Percentiles rank a stretch among this genome's conserved stretches.
These are phyloP conservation scores for Lasioglossum albipes DNA, from an alignment of 1,140 invertebrate species.

Conservation along the genomic window DNA sequence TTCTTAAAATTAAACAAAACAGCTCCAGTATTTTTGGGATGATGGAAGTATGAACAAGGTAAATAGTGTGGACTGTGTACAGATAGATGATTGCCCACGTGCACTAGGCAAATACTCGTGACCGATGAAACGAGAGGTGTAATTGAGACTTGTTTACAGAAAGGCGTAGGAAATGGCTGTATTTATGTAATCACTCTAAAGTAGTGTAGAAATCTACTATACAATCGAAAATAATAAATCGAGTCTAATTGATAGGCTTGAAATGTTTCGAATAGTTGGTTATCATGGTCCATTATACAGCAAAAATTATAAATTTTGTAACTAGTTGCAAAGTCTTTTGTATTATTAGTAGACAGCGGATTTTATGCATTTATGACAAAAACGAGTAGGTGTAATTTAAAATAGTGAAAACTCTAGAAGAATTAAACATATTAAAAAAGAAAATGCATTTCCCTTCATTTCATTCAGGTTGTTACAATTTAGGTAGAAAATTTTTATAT, in stretches of 20 bases:
- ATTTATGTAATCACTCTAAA: not conserved
- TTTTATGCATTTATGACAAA: no score
- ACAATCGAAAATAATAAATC: not conserved
- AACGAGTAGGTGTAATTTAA: no score
- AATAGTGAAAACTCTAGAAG: no score
- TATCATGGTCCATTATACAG: not conserved
- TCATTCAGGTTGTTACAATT: no score
- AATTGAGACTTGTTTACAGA: not conserved
- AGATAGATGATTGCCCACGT: not conserved
- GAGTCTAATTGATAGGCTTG: not conserved
- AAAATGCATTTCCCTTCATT: no score
- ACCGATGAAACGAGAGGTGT: not conserved
- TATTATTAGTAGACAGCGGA: no score
- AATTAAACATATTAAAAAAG: no score
- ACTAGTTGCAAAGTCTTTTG: no score
- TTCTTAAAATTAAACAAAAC: no score
- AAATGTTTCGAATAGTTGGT: not conserved
- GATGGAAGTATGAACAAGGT: not conserved
- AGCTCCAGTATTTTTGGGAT: no score
- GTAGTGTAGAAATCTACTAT: not conserved
- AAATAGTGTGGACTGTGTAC: not conserved
- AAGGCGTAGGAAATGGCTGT: not conserved
- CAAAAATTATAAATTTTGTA: not conserved
- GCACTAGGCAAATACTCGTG: not conserved
- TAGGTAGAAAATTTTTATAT: no score